A percentile compares a stretch with the other conserved stretches of the same genome.
Evolutionary conservation across 2,113 vertebrate species (phyloP).

Genomic region (Cheilinus undulatus): DNA sequence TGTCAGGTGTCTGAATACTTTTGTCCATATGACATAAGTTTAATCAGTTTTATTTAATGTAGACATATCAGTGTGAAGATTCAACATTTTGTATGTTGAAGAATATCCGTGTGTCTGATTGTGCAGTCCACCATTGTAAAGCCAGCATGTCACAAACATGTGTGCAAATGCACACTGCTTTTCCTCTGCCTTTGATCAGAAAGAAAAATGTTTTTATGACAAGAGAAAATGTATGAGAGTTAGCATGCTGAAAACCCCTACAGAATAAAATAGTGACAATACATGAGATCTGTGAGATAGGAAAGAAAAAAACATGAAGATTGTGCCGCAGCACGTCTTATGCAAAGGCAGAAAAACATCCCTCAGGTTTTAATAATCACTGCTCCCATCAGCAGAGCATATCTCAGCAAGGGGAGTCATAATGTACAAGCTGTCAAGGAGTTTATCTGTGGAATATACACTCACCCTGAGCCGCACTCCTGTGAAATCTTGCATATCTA

Average conservation of each 20-base stretch:
- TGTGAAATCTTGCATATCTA: slow-evolving; percentile 16
- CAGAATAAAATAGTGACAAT: neutral
- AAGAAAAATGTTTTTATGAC: neutral
- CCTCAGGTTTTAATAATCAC: slow-evolving; percentile 71
- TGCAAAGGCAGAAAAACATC: slow-evolving; percentile 51
- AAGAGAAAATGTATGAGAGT: slow-evolving; percentile 29
- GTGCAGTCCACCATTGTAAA: neutral
- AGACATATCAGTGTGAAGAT: too few species aligned
- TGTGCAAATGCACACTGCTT: neutral
- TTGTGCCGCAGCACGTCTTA: slow-evolving; percentile 25
- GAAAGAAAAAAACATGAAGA: slow-evolving; percentile 26
- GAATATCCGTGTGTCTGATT: too few species aligned
- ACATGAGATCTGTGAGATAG: neutral
- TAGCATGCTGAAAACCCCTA: slow-evolving; percentile 38
- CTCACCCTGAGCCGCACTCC: slow-evolving; percentile 28
- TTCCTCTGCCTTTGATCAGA: neutral
- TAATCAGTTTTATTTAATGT: too few species aligned
- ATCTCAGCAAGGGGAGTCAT: slow-evolving; percentile 64
- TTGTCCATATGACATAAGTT: too few species aligned
- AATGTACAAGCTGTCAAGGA: slow-evolving; percentile 66
- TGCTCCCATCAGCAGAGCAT: slow-evolving; percentile 64
- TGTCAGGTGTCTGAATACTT: too few species aligned
- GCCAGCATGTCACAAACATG: neutral
- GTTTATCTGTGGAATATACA: slow-evolving; percentile 68
- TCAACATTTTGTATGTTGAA: too few species aligned